Percentiles rank a stretch among this genome's conserved stretches.
Evolutionary conservation across 1,140 invertebrate species (phyloP).

Genomic region (Neuroterus valhalla): DNA sequence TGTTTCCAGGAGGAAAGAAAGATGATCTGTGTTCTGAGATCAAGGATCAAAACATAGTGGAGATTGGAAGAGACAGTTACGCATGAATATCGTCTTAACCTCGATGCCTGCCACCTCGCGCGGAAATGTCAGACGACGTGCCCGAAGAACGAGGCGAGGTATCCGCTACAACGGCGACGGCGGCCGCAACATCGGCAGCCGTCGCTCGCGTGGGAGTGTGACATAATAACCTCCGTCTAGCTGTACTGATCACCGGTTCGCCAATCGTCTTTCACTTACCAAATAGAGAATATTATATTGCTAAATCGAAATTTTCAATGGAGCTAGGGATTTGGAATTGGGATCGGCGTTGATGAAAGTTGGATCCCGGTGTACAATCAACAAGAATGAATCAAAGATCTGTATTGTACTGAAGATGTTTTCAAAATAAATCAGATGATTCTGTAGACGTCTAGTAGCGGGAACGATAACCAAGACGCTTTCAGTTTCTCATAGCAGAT

Average conservation of each 20-base stretch:
- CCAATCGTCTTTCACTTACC: not conserved
- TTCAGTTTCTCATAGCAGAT: too few species aligned
- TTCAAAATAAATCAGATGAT: too few species aligned
- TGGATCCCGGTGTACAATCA: too few species aligned
- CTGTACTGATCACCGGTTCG: not conserved
- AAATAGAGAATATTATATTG: too few species aligned
- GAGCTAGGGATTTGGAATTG: too few species aligned
- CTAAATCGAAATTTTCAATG: too few species aligned
- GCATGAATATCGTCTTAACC: constrained; percentile 38
- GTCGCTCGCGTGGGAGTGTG: constrained; percentile 68
- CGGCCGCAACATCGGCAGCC: constrained; percentile 42
- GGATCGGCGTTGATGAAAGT: too few species aligned
- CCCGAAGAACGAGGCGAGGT: constrained; percentile 38
- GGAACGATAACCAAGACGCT: too few species aligned
- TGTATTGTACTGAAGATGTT: too few species aligned
- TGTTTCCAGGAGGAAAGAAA: too few species aligned
- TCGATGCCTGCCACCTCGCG: constrained; percentile 36
- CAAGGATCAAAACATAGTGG: not conserved
- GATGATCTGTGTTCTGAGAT: not conserved
- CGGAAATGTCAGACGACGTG: constrained; percentile 65
- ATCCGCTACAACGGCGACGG: constrained; percentile 34
- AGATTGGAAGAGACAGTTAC: constrained; percentile 37
- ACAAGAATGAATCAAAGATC: too few species aligned
- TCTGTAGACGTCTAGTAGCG: too few species aligned
- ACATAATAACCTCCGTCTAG: constrained; percentile 61